Evolutionary conservation across 2,888 invertebrate species (phyloP).

Genomic region (Hoplodrina ambigua): DNA sequence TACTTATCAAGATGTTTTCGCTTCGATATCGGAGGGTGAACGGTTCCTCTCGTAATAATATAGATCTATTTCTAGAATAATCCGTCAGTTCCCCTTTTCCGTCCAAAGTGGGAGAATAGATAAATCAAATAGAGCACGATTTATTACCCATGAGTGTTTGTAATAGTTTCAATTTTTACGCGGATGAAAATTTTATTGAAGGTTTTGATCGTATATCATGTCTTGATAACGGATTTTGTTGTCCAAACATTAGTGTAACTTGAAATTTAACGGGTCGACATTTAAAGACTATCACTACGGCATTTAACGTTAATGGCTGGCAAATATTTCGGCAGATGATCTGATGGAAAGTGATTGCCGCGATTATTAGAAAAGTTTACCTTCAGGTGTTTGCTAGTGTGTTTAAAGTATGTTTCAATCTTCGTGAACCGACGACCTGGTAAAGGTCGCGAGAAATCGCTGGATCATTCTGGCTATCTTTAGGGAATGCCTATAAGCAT

Average conservation of each 20-base stretch:
- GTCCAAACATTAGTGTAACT: slow-evolving; percentile 10
- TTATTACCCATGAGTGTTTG: slow-evolving; percentile 39
- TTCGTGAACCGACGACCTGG: no score
- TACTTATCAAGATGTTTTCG: slow-evolving; percentile 31
- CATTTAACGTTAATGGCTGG: no score
- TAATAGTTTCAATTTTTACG: slow-evolving; percentile 44
- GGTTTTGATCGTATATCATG: slow-evolving; percentile 25
- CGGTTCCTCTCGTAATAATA: slow-evolving; percentile 10
- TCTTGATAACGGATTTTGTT: slow-evolving; percentile 14
- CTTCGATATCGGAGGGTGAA: slow-evolving; percentile 4
- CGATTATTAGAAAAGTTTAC: no score
- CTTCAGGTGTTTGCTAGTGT: no score
- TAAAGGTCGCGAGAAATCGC: no score
- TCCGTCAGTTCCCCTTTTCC: slow-evolving; percentile 28
- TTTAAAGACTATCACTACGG: not conserved
- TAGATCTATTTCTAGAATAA: slow-evolving; percentile 23
- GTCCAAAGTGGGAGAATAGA: slow-evolving; percentile 35
- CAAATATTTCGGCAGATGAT: no score
- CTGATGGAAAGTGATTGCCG: not conserved
- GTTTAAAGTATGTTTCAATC: no score
- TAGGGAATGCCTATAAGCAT: no score
- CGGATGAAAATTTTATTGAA: slow-evolving; percentile 40
- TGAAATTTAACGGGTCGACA: not conserved
- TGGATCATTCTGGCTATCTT: no score
- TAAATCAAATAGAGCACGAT: slow-evolving; percentile 51